These are phyloP conservation scores for Craniophora ligustri DNA, from an alignment of 2,888 invertebrate species.

Conservation along the genomic window DNA sequence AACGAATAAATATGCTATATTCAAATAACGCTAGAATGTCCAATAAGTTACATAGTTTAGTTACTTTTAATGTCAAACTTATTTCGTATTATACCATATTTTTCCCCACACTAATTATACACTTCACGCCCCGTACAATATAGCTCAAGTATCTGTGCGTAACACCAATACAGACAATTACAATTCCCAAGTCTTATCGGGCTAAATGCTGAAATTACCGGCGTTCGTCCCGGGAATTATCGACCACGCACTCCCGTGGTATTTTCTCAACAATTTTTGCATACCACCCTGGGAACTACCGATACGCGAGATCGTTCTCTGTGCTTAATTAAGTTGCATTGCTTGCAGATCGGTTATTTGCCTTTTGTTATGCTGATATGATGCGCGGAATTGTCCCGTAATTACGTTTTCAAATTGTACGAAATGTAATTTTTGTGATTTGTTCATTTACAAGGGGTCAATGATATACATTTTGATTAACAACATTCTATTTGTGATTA, in stretches of 20 bases:
- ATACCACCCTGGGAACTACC: conserved; percentile 84
- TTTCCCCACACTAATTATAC: conserved; percentile 1
- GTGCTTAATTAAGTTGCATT: conserved; percentile 76
- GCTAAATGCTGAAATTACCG: conserved; percentile 82
- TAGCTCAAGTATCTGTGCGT: conserved; percentile 42
- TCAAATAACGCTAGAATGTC: too few species aligned
- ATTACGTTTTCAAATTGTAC: conserved; percentile 26
- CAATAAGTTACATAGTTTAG: too few species aligned
- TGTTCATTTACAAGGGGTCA: conserved; percentile 1
- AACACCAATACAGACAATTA: conserved; percentile 56
- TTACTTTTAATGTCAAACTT: too few species aligned
- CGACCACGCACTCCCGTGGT: conserved; percentile 78
- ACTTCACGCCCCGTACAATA: conserved; percentile 8
- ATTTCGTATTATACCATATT: neutral
- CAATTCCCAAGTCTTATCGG: conserved; percentile 68
- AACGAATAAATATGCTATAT: too few species aligned
- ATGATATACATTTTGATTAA: too few species aligned
- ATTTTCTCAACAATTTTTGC: conserved; percentile 88
- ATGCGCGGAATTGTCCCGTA: conserved; percentile 39
- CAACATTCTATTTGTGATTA: too few species aligned
- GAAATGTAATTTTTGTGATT: conserved; percentile 22
- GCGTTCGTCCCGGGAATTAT: conserved; percentile 70
- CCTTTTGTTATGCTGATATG: conserved; percentile 59
- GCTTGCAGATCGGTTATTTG: conserved; percentile 68
- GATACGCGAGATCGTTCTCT: conserved; percentile 64